These are phyloP conservation scores for Propsilocerus akamusi DNA, from an alignment of 1,140 invertebrate species.

Conservation along the genomic window DNA sequence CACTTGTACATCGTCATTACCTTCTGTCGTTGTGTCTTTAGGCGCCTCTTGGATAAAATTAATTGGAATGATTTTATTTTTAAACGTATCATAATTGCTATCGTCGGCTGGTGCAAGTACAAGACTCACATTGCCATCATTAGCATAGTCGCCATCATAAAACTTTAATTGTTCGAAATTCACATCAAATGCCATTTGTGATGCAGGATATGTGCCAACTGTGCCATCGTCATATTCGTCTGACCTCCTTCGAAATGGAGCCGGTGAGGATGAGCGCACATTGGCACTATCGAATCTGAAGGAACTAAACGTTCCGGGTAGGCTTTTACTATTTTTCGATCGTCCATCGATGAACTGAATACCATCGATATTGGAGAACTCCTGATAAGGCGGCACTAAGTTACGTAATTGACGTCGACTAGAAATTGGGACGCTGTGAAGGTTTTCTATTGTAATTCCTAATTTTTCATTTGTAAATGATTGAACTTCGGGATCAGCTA, in stretches of 20 bases:
- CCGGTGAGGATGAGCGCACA: constrained; percentile 19
- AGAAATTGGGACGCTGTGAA: constrained; percentile 4
- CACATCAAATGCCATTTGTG: background rate
- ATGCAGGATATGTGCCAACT: background rate
- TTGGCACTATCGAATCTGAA: constrained; percentile 13
- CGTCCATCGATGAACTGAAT: background rate
- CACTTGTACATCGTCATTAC: background rate
- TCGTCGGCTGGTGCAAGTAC: background rate
- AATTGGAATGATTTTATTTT: background rate
- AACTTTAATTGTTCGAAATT: background rate
- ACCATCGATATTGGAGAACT: constrained; percentile 14
- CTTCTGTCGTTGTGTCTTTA: background rate
- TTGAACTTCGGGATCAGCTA: background rate
- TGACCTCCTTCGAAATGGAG: constrained; percentile 12
- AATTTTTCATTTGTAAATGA: constrained; percentile 5
- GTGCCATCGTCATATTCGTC: background rate
- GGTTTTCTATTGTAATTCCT: background rate
- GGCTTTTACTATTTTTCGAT: constrained; percentile 15
- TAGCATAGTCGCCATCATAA: background rate
- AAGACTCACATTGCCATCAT: background rate
- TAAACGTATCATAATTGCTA: background rate
- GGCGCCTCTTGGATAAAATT: background rate
- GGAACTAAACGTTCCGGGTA: constrained; percentile 13
- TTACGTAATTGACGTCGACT: constrained; percentile 13
- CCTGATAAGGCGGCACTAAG: constrained; percentile 19